A percentile compares a stretch with the other conserved stretches of the same genome.
These are phyloP conservation scores for Atrina japonica DNA, from an alignment of 2,888 invertebrate genomes.

Conservation along the genomic window DNA sequence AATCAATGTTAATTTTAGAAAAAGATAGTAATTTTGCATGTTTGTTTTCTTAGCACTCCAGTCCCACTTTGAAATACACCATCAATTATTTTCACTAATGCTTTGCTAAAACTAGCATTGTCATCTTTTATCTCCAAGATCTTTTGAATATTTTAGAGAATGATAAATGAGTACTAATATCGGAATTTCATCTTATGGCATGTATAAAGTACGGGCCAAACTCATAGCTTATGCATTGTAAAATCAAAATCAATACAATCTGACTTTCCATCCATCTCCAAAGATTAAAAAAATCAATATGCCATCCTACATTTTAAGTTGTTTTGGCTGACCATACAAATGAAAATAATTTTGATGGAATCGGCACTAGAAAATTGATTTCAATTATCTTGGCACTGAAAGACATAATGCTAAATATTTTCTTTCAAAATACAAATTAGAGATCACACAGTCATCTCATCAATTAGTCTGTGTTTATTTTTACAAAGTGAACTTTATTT, in stretches of 20 bases:
- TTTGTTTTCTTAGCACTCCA: slow-evolving; percentile 34
- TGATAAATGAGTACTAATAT: slow-evolving; percentile 35
- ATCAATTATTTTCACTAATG: slow-evolving; percentile 34
- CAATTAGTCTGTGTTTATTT: too few species aligned
- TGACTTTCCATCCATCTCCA: slow-evolving; percentile 33
- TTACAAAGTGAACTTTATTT: too few species aligned
- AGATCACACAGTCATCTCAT: too few species aligned
- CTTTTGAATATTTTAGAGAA: slow-evolving; percentile 44
- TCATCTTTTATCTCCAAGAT: slow-evolving; percentile 33
- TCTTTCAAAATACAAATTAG: too few species aligned
- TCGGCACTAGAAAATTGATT: slow-evolving; percentile 34
- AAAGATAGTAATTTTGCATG: slow-evolving; percentile 25
- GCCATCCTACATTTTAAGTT: slow-evolving; percentile 30
- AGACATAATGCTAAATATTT: too few species aligned
- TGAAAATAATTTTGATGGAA: slow-evolving; percentile 32
- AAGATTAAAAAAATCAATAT: slow-evolving; percentile 41
- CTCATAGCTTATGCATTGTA: slow-evolving; percentile 28
- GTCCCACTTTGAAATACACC: slow-evolving; percentile 31
- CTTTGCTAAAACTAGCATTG: slow-evolving; percentile 23
- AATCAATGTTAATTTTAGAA: slow-evolving; percentile 30
- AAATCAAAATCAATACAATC: slow-evolving; percentile 32
- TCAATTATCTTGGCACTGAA: slow-evolving; percentile 23
- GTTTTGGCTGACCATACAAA: slow-evolving; percentile 25
- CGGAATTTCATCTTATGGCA: slow-evolving; percentile 29
- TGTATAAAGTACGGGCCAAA: slow-evolving; percentile 19